phyloP scores from a whole-genome alignment of 2,113 vertebrate genomes.

The Cranoglanis bouderius region DNA sequence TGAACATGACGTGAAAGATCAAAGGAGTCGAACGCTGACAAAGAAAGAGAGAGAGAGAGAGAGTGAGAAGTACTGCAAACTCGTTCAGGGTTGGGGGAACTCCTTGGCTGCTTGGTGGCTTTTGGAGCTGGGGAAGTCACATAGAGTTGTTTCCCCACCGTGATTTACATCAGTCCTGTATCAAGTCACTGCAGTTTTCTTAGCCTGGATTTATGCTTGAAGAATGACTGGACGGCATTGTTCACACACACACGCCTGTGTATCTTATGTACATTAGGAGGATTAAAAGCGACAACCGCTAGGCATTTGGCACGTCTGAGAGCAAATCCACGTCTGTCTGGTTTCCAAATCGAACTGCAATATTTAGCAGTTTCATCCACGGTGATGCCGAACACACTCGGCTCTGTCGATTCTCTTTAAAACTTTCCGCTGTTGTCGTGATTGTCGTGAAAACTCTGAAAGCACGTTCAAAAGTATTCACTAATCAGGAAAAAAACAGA shows the following conservation, averaged over 20 bases:
- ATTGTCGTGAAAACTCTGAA: not conserved
- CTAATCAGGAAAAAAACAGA: not conserved
- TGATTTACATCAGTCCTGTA: not conserved
- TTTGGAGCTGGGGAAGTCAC: not conserved
- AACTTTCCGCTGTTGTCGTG: not conserved
- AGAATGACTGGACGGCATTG: not conserved
- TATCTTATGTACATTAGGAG: not conserved
- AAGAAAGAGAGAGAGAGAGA: not conserved
- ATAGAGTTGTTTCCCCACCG: not conserved
- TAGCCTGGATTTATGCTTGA: not conserved
- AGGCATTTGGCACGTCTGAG: not conserved
- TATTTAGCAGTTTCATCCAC: not conserved
- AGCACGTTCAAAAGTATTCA: not conserved
- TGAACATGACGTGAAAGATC: not conserved
- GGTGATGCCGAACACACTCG: not conserved
- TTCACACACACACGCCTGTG: not conserved
- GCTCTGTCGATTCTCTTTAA: not conserved
- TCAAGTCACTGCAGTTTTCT: not conserved
- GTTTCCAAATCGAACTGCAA: not conserved
- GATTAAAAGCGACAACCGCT: not conserved
- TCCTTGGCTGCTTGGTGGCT: not conserved
- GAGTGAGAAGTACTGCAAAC: not conserved
- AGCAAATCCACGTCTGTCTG: not conserved
- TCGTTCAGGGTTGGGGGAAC: not conserved
- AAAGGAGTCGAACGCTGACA: not conserved